These are phyloP conservation scores for Cettia cetti DNA, from an alignment of 2,113 vertebrate species.

Conservation along the genomic window DNA sequence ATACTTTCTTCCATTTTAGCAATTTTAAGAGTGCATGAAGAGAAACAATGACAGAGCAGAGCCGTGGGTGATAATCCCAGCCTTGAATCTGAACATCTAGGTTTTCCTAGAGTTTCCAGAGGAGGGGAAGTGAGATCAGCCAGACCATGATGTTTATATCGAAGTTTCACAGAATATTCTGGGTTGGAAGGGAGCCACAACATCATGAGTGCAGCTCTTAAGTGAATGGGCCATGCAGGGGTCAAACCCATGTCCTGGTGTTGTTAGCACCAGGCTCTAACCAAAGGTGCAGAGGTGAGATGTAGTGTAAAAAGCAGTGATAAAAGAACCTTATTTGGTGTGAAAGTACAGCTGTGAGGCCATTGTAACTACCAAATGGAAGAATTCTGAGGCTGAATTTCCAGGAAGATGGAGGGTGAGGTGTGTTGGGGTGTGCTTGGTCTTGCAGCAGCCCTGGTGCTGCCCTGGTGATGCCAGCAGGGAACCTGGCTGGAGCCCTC, in stretches of 20 bases:
- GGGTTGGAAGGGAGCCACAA: not conserved
- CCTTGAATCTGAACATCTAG: not conserved
- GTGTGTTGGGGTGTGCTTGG: not conserved
- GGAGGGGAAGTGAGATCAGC: not conserved
- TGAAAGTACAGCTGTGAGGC: not conserved
- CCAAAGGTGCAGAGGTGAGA: not conserved
- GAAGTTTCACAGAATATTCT: not conserved
- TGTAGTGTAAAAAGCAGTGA: not conserved
- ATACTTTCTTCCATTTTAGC: not conserved
- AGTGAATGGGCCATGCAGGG: not conserved
- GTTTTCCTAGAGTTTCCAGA: not conserved
- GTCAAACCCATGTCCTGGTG: not conserved
- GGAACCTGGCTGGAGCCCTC: not conserved
- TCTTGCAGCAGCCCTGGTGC: not conserved
- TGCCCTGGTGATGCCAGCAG: not conserved
- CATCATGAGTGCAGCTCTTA: not conserved
- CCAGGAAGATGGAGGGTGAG: not conserved
- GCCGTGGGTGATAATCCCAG: not conserved
- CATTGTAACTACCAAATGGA: not conserved
- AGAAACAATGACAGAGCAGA: not conserved
- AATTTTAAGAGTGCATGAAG: not conserved
- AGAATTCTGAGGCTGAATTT: not conserved
- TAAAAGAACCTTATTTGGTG: not conserved
- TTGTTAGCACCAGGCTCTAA: not conserved
- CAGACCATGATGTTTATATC: not conserved